Evolutionary conservation across 2,888 invertebrate species (phyloP), one percentile per base, ranked within the genome.

Genomic region (Eupithecia inturbata): DNA sequence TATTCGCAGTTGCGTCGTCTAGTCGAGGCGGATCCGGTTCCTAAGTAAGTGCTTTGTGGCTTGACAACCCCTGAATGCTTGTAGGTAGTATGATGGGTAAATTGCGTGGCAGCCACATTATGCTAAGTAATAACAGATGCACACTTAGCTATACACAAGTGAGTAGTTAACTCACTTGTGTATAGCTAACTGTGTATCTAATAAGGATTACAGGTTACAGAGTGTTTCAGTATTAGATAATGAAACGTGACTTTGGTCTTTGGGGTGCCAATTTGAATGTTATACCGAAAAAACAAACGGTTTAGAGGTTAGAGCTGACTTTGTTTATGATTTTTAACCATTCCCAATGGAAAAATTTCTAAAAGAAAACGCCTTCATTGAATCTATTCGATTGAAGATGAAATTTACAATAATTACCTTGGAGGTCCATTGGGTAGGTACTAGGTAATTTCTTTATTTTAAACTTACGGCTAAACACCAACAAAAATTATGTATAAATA

Each of bases 11-110:
- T 22, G 26, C 53, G 53, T 22, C 12, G 49, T 49, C n/a, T 10
- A 22, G 10, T 22, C 49, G 22, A 22, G 26, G 57, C 57, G 26
- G 57, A 4, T 57, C 26, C 9, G 49, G 22, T 53, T 53, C 49
- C 49, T n/a, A 49, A 49, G 49, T 22, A 53, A 53, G 49, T 57
- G 57, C 57, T 57, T 57, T 57, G 57, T 57, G 57, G 57, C 57
- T 14, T 57, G 57, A 57, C 22, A 26, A 22, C 53, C 19, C n/a
- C 26, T 12, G 57, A 14, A 22, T 57, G 57, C 26, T 14, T 26
- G 53, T 57, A 26, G 26, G 22, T 53, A 53, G 53, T 57, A 26
- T 57, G 26, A 26, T 12, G 4, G 53, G 14, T 57, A 57, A 57
- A 57, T 57, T 57, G 26, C 53, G 22, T 22, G 22, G n/a, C 49